These are phyloP conservation scores for Aphidoletes aphidimyza DNA, from an alignment of 2,888 invertebrate genomes.

Conservation along the genomic window DNA sequence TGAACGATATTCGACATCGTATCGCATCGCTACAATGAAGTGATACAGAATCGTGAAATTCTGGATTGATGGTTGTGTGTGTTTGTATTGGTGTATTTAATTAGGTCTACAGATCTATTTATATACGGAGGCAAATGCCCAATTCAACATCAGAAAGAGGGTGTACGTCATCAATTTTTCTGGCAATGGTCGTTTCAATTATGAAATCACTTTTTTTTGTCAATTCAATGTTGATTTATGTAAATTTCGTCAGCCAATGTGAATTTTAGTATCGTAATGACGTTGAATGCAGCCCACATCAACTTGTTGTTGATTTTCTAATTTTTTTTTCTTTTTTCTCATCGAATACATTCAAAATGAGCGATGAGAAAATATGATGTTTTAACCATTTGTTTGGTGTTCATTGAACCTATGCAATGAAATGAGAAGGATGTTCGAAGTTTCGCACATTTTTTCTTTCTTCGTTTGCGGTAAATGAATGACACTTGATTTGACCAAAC, in stretches of 20 bases:
- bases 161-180: slow-evolving; percentile 30
- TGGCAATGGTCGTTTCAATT: neutral
- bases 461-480: too few species aligned
- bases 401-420: neutral
- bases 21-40: too few species aligned
- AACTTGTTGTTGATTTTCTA: neutral
- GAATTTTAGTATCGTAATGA: neutral
- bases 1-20: too few species aligned
- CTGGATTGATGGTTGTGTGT: slow-evolving; percentile 14
- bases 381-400: neutral
- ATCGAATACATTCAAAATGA: neutral
- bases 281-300: slow-evolving; percentile 15
- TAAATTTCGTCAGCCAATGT: neutral
- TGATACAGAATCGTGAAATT: neutral
- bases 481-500: too few species aligned
- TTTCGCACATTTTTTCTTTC: too few species aligned
- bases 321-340: neutral
- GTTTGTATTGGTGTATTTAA: neutral
- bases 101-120: slow-evolving; percentile 31
- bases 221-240: slow-evolving; percentile 31
- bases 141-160: too few species aligned
- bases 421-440: neutral
- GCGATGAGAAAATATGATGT: neutral
- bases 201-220: slow-evolving; percentile 15
- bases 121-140: neutral